Base-by-base conservation (phyloP, 1,140 invertebrate genomes). In the Musca domestica region DNA sequence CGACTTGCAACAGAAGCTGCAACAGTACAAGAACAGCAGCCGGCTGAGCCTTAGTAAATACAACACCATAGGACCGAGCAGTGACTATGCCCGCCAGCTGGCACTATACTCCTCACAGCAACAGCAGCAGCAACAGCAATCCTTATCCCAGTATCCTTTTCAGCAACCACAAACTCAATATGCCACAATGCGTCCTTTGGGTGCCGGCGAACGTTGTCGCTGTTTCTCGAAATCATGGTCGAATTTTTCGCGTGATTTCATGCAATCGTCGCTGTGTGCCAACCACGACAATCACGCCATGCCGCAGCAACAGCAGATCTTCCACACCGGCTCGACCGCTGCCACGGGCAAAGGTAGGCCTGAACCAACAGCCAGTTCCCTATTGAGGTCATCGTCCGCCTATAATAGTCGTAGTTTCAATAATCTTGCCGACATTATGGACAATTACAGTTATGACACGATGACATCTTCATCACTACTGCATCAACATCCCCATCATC, bases 41-140 rank as follows among this genome's bases (percentile, higher is more conserved):
- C 47, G 61, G 27, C 71, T 34, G 66, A 74, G 52, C 23, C 46
- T 68, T 25, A 74, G 73, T 67, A 81, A 81, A 72, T 81, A 79
- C 66, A 81, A 81, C 58, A 81, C 78, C 23, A 79, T 81, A 61
- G 78, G 78, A 22, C 76, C 78, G 34, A 79, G 75, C 68, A 80
- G 75, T 73, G 78, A 78, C 66, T 81, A 77, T 74, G 74, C 73
- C 1, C 69, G 75, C 10, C 77, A 80, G 49, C 69, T 80, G 71
- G 77, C 76, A 23, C 70, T 76, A 58, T 77, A 80, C 66, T 74
- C 76, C 67, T 77, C 78, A 69, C 75, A 78, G 58, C 74, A 77
- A n/a, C n/a, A n/a, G n/a, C n/a, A n/a, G n/a, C n/a, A n/a, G n/a
- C n/a, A n/a, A 54, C 68, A 66, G n/a, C 54, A 48, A 48, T 74